Percentiles rank a stretch among this genome's conserved stretches.
phyloP scores from a whole-genome alignment of 2,113 vertebrate species.

The Ctenomys sociabilis region DNA sequence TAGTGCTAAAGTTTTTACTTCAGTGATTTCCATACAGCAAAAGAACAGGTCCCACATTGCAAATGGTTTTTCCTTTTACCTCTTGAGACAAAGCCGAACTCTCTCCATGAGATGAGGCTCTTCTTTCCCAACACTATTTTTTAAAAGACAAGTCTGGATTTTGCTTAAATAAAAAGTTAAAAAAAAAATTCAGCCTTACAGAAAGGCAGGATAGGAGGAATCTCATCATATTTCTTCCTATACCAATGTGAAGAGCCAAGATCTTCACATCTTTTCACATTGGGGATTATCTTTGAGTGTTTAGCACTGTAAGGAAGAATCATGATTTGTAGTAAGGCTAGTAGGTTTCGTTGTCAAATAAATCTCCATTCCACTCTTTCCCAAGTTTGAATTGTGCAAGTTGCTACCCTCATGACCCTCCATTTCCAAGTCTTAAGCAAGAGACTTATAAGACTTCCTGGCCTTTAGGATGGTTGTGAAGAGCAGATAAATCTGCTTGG shows the following conservation, averaged over 20 bases:
- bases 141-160: neutral
- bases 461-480: neutral
- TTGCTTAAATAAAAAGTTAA: constrained; percentile 35
- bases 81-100: neutral
- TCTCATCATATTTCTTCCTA: neutral
- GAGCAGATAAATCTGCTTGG: neutral
- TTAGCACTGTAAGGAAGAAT: neutral
- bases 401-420: neutral
- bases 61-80: neutral
- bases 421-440: constrained; percentile 27
- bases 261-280: neutral
- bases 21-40: neutral
- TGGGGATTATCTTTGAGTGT: neutral
- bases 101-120: neutral
- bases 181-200: neutral
- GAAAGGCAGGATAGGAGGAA: neutral
- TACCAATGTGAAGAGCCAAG: neutral
- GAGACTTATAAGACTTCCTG: neutral
- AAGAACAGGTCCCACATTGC: neutral
- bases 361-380: neutral
- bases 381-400: neutral
- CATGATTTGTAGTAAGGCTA: neutral
- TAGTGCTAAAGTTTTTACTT: neutral
- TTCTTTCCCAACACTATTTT: neutral
- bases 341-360: neutral